phyloP scores from a whole-genome alignment of 2,797 vertebrate species.

The Tapirus indicus region DNA sequence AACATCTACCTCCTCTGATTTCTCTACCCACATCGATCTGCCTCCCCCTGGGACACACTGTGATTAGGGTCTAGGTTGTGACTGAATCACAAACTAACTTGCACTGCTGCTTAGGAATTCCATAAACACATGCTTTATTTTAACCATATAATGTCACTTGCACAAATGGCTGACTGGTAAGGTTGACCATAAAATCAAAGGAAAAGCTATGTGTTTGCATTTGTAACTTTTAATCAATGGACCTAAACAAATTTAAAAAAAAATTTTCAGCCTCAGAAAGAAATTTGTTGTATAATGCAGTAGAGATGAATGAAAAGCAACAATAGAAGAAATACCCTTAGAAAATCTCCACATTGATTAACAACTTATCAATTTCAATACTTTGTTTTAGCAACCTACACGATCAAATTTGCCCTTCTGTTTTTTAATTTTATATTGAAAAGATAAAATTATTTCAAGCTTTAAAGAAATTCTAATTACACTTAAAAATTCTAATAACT shows the following conservation, averaged over 20 bases:
- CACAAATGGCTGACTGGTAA: fast-evolving
- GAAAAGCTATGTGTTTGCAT: not conserved
- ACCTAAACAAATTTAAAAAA: not conserved
- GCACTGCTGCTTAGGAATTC: not conserved
- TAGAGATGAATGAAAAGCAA: not conserved
- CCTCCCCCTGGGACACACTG: fast-evolving
- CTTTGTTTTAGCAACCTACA: not conserved
- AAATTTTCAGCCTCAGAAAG: not conserved
- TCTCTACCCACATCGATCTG: not conserved
- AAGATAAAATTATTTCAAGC: too few species aligned
- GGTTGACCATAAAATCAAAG: not conserved
- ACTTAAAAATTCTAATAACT: not conserved
- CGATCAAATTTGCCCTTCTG: too few species aligned
- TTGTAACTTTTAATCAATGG: not conserved
- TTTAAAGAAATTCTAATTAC: not conserved
- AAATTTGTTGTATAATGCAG: fast-evolving
- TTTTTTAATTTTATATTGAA: not conserved
- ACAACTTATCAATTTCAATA: not conserved
- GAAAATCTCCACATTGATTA: not conserved
- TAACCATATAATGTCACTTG: fast-evolving
- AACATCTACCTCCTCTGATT: not conserved
- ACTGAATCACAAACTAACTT: not conserved
- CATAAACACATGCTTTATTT: fast-evolving
- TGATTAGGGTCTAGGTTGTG: too few species aligned
- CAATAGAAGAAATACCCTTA: not conserved